These are phyloP conservation scores for Eledona agricola DNA, from an alignment of 2,888 invertebrate species.

Conservation along the genomic window DNA sequence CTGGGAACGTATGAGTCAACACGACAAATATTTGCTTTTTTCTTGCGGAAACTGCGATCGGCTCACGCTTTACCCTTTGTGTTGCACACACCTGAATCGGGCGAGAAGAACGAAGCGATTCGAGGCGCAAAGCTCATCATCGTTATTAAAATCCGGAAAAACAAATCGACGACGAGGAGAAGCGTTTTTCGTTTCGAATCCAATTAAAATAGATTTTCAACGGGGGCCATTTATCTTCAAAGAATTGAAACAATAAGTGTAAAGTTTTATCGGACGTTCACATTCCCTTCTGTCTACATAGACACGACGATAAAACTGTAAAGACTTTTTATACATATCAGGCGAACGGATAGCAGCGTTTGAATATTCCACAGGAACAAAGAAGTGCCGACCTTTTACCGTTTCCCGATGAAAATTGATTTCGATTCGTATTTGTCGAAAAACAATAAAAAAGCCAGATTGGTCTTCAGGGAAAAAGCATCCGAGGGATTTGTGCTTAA, in stretches of 20 bases:
- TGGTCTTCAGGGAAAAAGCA: constrained; percentile 16
- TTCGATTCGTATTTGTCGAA: constrained; percentile 22
- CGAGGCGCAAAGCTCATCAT: no score
- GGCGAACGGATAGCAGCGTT: constrained; percentile 4
- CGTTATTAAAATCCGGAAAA: constrained; percentile 6
- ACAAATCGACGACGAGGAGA: background rate
- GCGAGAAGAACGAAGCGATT: no score
- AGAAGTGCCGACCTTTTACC: constrained; percentile 20
- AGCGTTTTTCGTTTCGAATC: constrained; percentile 25
- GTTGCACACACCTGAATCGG: no score
- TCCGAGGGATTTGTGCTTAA: constrained; percentile 1
- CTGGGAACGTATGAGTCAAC: constrained; percentile 8
- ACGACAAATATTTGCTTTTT: constrained; percentile 15
- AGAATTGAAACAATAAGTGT: constrained; percentile 35
- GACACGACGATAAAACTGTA: constrained; percentile 30
- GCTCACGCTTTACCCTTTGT: no score
- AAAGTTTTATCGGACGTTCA: constrained; percentile 36
- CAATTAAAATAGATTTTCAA: constrained; percentile 34
- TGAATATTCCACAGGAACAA: constrained; percentile 24
- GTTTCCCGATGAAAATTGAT: constrained; percentile 25
- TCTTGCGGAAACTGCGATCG: constrained; percentile 1
- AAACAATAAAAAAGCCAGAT: constrained; percentile 26
- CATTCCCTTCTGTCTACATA: constrained; percentile 32
- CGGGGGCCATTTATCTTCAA: constrained; percentile 30
- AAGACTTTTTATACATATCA: constrained; percentile 29